Percentiles rank a stretch among this genome's conserved stretches.
Evolutionary conservation across 2,888 invertebrate genomes (phyloP).

Genomic region (Eurytoma californica): DNA sequence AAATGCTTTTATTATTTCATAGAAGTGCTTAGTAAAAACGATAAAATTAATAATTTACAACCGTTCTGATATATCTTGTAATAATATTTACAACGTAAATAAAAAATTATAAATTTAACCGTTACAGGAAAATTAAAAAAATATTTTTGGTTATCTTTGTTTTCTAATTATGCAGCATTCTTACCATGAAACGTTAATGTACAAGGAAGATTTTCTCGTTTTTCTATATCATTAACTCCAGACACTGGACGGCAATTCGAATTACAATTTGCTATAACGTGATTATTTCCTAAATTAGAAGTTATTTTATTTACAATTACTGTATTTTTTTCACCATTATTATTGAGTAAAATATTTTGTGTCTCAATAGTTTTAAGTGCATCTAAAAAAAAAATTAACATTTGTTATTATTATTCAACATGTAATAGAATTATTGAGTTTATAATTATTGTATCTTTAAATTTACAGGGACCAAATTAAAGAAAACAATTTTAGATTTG

Average conservation of each 20-base stretch:
- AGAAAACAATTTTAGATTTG: background rate
- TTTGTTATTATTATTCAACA: no score
- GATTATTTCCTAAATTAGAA: slow-evolving; percentile 64
- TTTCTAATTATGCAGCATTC: background rate
- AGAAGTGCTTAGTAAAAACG: no score
- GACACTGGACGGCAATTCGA: slow-evolving; percentile 68
- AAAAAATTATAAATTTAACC: no score
- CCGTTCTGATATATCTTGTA: no score
- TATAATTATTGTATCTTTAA: background rate
- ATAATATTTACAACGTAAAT: no score
- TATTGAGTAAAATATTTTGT: slow-evolving; percentile 6
- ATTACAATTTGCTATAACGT: slow-evolving; percentile 69
- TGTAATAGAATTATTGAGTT: background rate
- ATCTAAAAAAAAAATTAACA: slow-evolving; percentile 15
- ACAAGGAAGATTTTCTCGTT: slow-evolving; percentile 64
- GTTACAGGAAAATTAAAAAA: no score
- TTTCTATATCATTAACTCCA: slow-evolving; percentile 69
- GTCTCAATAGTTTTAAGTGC: slow-evolving; percentile 13
- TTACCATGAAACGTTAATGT: slow-evolving; percentile 61
- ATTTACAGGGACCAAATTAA: background rate
- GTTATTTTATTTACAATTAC: slow-evolving; percentile 62
- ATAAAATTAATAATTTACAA: no score
- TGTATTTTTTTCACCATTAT: slow-evolving; percentile 10
- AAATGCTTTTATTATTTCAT: no score
- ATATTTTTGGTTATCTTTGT: no score